Evolutionary conservation across 2,113 vertebrate genomes (phyloP), one percentile per base, ranked within the genome.

Genomic region (Haemorhous mexicanus): DNA sequence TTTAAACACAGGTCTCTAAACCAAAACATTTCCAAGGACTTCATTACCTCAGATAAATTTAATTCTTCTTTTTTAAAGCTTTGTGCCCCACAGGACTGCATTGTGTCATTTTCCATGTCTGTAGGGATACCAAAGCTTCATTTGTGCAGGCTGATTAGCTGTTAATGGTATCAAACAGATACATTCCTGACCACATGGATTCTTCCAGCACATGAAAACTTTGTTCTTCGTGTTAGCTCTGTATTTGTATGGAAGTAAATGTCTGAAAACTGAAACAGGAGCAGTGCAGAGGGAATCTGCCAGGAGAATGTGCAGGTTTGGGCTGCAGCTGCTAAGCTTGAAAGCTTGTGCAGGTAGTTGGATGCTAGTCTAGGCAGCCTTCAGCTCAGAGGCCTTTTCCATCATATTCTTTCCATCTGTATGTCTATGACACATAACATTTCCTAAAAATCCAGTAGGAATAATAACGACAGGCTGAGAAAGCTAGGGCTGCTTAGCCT

Each of bases 131-230:
- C 23, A 63, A 24, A 56, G 13, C 14, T 72, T 8, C 20, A 43
- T 23, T 56, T 6, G 0, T 46, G 1, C 21, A 53, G 49, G 8
- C 10, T 77, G 28, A 11, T 82, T 2, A 4, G 35, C 30, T 94
- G 3, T 77, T 84, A 67, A 30, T 28, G 11, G 4, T 35, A 44
- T 67, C 15, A 52, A 13, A 53, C 14, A 61, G 76, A 70, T 41
- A 28, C 0, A 0, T 78, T 87, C 43, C 30, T 87, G 49, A 87
- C 21, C 43, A 33, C 0, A 0, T 37, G 47, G 33, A 35, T 63
- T 64, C 32, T 84, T 94, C 33, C 8, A 52, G 52, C 35, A 32
- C 13, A 44, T 44, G 13, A 84, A 52, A 32, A 5, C 26, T 77
- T 84, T 92, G n/a, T 73, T 80, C 13, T 66, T 72, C 2, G 2